These are phyloP conservation scores for Parazoanthus swiftii DNA, from an alignment of 92 coral and sea anemone species.

Conservation along the genomic window DNA sequence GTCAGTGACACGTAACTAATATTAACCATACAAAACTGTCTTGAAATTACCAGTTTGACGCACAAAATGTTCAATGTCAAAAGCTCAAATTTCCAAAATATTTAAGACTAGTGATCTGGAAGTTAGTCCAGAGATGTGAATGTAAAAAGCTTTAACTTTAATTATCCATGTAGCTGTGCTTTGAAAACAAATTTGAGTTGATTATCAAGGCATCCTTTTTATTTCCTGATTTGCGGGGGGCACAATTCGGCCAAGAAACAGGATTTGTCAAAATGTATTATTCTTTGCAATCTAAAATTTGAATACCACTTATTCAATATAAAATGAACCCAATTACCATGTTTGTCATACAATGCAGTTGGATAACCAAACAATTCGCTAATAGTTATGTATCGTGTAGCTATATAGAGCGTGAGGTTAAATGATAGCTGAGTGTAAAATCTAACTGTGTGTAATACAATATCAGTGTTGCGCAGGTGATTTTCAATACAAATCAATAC, in stretches of 20 bases:
- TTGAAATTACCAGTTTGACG: no score
- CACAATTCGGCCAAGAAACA: neutral
- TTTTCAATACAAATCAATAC: neutral
- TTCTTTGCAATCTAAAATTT: neutral
- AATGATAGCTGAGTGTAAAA: neutral
- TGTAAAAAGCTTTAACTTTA: no score
- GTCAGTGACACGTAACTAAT: no score
- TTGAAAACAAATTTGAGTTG: no score
- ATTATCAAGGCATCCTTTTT: no score
- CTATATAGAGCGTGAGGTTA: neutral
- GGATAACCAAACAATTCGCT: neutral
- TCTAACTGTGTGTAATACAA: neutral
- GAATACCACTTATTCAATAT: neutral
- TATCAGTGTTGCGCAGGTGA: neutral
- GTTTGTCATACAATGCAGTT: neutral
- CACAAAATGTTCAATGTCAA: no score
- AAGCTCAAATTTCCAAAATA: no score
- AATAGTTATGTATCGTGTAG: neutral
- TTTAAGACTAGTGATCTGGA: no score
- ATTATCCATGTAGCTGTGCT: no score
- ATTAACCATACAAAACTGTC: no score
- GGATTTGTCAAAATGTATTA: neutral
- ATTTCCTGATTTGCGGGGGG: no score
- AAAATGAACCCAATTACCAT: neutral
- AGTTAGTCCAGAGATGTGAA: no score